These are phyloP conservation scores for Cydia splendana DNA, from an alignment of 1,140 invertebrate species.

Conservation along the genomic window DNA sequence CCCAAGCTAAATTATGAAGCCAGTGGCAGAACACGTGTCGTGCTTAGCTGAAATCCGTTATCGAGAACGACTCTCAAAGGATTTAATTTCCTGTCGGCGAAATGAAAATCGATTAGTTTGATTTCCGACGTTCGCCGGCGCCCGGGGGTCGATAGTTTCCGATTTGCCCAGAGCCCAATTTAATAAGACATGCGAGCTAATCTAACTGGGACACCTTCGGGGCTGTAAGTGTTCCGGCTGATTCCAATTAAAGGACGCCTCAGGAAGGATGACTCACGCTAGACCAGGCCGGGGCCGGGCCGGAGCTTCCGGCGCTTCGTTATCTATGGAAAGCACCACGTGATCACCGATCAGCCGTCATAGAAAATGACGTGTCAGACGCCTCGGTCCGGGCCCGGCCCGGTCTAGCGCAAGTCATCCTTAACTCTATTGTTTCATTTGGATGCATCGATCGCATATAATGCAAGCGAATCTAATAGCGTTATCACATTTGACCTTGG, in stretches of 20 bases:
- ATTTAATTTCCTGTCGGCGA: constrained; percentile 77
- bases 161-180: constrained; percentile 58
- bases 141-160: constrained; percentile 71
- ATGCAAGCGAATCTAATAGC: no score
- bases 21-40: constrained; percentile 70
- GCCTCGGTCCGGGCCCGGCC: no score
- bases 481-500: no score
- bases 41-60: constrained; percentile 74
- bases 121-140: constrained; percentile 70
- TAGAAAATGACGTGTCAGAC: no score
- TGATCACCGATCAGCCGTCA: no score
- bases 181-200: constrained; percentile 69
- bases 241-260: not conserved
- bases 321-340: no score
- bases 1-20: constrained; percentile 40
- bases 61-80: constrained; percentile 73
- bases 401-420: no score
- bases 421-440: not conserved
- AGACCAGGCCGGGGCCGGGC: no score
- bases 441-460: not conserved
- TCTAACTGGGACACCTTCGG: constrained; percentile 42
- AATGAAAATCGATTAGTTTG: constrained; percentile 80
- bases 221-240: constrained; percentile 20
- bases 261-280: no score
- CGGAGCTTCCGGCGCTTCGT: no score